phyloP scores from a whole-genome alignment of 2,113 vertebrate genomes.

The Odocoileus virginianus region DNA sequence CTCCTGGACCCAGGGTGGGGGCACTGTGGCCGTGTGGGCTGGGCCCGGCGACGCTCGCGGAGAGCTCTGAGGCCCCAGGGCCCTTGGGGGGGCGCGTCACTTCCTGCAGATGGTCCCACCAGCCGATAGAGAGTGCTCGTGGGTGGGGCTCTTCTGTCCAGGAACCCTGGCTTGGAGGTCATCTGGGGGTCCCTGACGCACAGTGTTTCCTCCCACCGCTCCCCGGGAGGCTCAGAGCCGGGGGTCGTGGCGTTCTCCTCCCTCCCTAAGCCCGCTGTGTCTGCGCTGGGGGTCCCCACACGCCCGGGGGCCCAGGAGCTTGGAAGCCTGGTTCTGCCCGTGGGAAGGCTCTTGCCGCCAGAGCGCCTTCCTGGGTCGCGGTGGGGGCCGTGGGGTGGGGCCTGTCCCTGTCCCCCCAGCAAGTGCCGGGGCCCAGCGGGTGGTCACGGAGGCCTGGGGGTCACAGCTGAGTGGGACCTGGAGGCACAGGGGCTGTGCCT shows the following conservation, averaged over 20 bases:
- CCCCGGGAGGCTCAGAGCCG: background rate
- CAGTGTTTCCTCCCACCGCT: background rate
- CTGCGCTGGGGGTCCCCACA: rapidly evolving
- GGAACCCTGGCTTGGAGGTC: too few relatives aligned
- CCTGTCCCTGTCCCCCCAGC: background rate
- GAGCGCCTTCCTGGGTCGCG: background rate
- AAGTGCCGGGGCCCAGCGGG: rapidly evolving
- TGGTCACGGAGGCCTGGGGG: background rate
- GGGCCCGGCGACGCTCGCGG: background rate
- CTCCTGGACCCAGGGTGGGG: background rate
- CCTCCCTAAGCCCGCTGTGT: too few relatives aligned
- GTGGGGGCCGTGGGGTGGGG: background rate
- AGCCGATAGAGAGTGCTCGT: background rate
- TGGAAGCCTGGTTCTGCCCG: background rate
- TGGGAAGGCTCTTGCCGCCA: rapidly evolving
- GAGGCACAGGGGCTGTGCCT: background rate
- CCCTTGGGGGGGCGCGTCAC: rapidly evolving
- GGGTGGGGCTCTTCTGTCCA: background rate
- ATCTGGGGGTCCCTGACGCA: background rate
- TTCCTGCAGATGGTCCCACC: background rate
- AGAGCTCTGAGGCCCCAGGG: background rate
- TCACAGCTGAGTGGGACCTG: background rate
- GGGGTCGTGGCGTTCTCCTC: background rate
- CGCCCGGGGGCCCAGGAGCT: rapidly evolving
- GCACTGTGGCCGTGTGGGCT: rapidly evolving